phyloP scores from a whole-genome alignment of 2,113 vertebrate genomes.

The Apistogramma diplotaenia region DNA sequence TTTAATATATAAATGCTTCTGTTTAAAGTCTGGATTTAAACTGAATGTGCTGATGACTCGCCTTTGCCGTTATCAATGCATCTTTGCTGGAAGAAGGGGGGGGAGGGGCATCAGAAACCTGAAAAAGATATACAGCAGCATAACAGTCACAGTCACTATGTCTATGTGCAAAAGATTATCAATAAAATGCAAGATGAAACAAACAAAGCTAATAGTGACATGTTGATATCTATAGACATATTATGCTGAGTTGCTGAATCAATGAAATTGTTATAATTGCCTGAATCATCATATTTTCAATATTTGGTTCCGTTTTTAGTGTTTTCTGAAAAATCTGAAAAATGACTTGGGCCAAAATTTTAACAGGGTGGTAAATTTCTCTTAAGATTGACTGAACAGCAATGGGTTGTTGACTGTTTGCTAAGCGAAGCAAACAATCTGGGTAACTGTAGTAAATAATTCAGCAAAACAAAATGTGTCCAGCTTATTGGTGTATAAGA shows the following conservation, averaged over 20 bases:
- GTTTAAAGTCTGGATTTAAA: neutral
- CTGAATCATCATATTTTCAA: no score
- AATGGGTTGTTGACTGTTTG: neutral
- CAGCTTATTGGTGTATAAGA: neutral
- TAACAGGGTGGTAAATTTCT: neutral
- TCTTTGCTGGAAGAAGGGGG: neutral
- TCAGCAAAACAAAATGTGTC: neutral
- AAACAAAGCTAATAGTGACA: neutral
- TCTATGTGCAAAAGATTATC: neutral
- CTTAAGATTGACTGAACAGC: neutral
- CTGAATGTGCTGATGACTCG: neutral
- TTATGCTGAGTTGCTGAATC: neutral
- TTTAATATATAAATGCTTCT: conserved; percentile 1
- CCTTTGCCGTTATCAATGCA: neutral
- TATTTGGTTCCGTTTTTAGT: no score
- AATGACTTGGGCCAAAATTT: no score
- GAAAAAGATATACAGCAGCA: neutral
- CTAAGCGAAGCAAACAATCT: neutral
- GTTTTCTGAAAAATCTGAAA: no score
- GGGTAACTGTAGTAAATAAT: conserved; percentile 22
- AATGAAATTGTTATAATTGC: no score
- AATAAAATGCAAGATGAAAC: neutral
- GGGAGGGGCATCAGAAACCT: neutral
- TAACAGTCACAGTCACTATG: neutral
- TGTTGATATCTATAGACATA: neutral